A percentile compares a stretch with the other conserved stretches of the same genome.
Conservation (phyloP, 2,888 invertebrate species). For the Coremacera marginata region DNA sequence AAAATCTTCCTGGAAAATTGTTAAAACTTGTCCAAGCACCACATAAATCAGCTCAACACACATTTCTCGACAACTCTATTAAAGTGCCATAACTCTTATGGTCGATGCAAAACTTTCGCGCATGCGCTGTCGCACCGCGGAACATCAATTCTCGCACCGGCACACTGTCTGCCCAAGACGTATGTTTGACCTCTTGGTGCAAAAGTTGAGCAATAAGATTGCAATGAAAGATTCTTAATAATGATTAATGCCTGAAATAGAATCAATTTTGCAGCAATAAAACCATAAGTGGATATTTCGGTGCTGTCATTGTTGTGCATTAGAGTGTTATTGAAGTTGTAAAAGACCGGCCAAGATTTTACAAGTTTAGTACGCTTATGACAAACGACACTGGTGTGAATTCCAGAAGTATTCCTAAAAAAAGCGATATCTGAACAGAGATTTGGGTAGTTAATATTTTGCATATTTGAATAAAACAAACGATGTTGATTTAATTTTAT, state of each 20-base stretch:
- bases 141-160: constrained; percentile 34
- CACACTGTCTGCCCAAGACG: not conserved
- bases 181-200: constrained; percentile 21
- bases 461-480: no score
- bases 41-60: constrained; percentile 15
- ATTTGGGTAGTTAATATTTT: no score
- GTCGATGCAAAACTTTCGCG: not conserved
- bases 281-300: constrained; percentile 14
- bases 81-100: constrained; percentile 30
- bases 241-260: constrained; percentile 30
- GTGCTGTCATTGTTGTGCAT: constrained; percentile 3
- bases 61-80: constrained; percentile 32
- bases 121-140: constrained; percentile 25
- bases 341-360: not conserved
- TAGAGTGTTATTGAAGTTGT: not conserved
- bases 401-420: no score
- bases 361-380: no score
- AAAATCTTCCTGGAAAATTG: constrained; percentile 2
- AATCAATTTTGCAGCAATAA: constrained; percentile 36
- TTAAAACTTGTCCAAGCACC: not conserved
- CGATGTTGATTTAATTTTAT: no score
- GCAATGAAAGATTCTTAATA: not conserved
- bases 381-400: no score
- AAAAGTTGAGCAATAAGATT: constrained; percentile 9
- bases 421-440: no score